Percentiles rank a stretch among this genome's conserved stretches.
These are phyloP conservation scores for Blennius ocellaris DNA, from an alignment of 2,113 vertebrate genomes.

Conservation along the genomic window DNA sequence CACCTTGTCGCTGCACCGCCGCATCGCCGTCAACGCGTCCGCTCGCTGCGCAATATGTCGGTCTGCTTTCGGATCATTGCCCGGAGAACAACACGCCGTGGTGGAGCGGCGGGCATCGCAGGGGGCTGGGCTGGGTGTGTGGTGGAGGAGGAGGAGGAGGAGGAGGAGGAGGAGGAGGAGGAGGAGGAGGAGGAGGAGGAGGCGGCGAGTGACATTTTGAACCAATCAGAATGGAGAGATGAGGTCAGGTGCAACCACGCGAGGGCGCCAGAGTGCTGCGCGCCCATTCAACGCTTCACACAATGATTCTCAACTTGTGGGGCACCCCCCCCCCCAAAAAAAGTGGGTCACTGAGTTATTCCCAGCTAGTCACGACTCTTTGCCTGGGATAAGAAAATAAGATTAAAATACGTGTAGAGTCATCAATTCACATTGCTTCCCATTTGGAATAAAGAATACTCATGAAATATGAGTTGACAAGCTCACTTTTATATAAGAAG, in stretches of 20 bases:
- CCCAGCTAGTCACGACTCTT: too few relatives aligned
- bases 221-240: constrained; percentile 58
- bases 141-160: background rate
- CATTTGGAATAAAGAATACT: too few relatives aligned
- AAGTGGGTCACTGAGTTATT: too few relatives aligned
- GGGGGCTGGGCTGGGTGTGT: background rate
- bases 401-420: too few relatives aligned
- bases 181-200: background rate
- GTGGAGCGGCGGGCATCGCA: constrained; percentile 32
- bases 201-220: constrained; percentile 25
- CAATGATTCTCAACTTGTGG: too few relatives aligned
- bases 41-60: constrained; percentile 16
- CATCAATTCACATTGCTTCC: too few relatives aligned
- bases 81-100: constrained; percentile 3
- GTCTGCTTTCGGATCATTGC: constrained; percentile 35
- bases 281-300: too few relatives aligned
- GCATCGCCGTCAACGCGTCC: constrained; percentile 28
- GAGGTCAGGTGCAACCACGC: background rate
- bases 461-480: too few relatives aligned
- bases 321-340: too few relatives aligned
- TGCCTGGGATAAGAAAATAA: too few relatives aligned
- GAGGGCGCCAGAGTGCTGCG: constrained; percentile 52
- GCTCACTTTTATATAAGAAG: too few relatives aligned
- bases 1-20: constrained; percentile 48
- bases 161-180: too few relatives aligned